Evolutionary conservation across 2,888 invertebrate species (phyloP), one percentile per base, ranked within the genome.

Genomic region (Rosalia funebris): DNA sequence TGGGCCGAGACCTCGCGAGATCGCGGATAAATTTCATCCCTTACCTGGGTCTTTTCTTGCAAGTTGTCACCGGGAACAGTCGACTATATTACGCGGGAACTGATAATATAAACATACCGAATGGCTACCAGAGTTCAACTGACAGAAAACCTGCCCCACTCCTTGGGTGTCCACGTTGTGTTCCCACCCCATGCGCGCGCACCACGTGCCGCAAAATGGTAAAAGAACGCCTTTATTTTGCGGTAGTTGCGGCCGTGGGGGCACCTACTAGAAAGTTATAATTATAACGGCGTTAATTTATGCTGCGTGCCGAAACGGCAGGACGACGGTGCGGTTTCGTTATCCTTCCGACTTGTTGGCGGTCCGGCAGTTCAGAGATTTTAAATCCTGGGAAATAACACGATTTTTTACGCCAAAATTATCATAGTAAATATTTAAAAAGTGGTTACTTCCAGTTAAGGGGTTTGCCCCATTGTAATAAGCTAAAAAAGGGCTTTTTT

Each of bases 171-270:
- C 63, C 77, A 77, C 77, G 78, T 76, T 78, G 76, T 71, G 57
- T 71, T 67, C 71, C 75, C 76, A 72, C 71, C 75, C 73, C 71
- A 65, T 74, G 71, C 77, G 76, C 75, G 75, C 81, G 81, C 81
- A 81, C 76, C 81, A 81, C 80, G 81, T 81, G 81, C 34, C 14
- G 36, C 17, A 11, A 16, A 37, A 48, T 45, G 44, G 34, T 25
- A 50, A 63, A 66, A 66, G 63, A 66, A 66, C 66, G 66, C 66
- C 66, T 66, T 66, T 65, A 63, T 63, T 63, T 66, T 66, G 63
- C 48, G 59, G 65, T 65, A 59, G 61, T 54, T 62, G 62, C 60
- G 65, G 60, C 65, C 15, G 52, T 62, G 66, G 66, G 63, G 60
- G 66, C 62, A 60, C 56, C 66, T 63, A 57, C 58, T 61, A 65